A percentile compares a stretch with the other conserved stretches of the same genome.
phyloP scores from a whole-genome alignment of 2,888 invertebrate species.

The Nebria brevicollis region DNA sequence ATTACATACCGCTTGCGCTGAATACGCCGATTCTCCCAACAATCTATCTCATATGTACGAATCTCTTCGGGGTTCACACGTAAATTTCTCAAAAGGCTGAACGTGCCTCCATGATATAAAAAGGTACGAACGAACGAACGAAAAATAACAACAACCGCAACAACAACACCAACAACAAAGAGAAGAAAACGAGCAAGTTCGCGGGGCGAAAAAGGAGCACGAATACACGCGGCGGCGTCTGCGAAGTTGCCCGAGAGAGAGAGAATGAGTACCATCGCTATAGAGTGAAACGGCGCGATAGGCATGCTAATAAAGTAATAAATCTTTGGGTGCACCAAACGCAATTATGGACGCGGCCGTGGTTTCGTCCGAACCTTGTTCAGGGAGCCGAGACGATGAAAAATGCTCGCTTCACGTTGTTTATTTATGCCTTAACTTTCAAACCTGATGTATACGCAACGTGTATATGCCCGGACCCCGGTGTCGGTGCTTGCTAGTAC shows the following conservation, averaged over 20 bases:
- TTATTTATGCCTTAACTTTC: slow-evolving; percentile 43
- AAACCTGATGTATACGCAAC: slow-evolving; percentile 26
- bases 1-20: not conserved
- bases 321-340: slow-evolving; percentile 49
- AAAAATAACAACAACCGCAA: slow-evolving; percentile 39
- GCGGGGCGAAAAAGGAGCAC: not conserved
- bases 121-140: slow-evolving; percentile 26
- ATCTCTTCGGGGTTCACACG: slow-evolving; percentile 29
- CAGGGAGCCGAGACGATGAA: slow-evolving; percentile 45
- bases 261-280: not conserved
- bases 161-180: slow-evolving; percentile 25
- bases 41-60: not conserved
- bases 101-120: slow-evolving; percentile 35
- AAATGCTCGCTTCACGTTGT: slow-evolving; percentile 36
- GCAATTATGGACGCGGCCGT: slow-evolving; percentile 48
- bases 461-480: not conserved
- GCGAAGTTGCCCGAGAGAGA: slow-evolving; percentile 26
- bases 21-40: not conserved
- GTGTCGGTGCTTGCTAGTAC: slow-evolving; percentile 3
- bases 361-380: slow-evolving; percentile 36
- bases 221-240: slow-evolving; percentile 34
- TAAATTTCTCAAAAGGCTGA: slow-evolving; percentile 42
- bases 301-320: slow-evolving; percentile 50
- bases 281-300: slow-evolving; percentile 29
- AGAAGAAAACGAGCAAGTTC: slow-evolving; percentile 2